Evolutionary conservation across 2,113 vertebrate genomes (phyloP), one percentile per base, ranked within the genome.

Genomic region (Hypocryptadius cinnamomeus): DNA sequence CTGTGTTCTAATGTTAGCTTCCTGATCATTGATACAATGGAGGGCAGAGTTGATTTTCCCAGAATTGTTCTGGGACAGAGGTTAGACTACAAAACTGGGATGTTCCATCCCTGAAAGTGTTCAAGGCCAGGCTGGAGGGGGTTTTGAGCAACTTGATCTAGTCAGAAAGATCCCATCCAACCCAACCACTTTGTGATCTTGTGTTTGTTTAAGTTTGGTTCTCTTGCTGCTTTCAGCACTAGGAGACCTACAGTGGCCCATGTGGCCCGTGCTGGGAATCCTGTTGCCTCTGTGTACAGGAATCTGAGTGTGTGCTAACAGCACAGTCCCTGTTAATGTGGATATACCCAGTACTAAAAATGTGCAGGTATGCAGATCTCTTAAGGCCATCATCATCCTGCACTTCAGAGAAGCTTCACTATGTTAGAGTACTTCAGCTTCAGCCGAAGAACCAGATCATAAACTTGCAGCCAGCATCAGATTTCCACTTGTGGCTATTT

Each of bases 261-360:
- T 6, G 61, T 6, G 63, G 30, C 15, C 39, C 22, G 7, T 47
- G 7, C 48, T 51, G 64, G 27, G 60, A 84, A 28, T 33, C 31
- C 8, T 44, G 11, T 10, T 68, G 40, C 40, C 37, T 70, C 48
- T 92, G 33, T 0, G 0, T 44, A 31, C 8, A 47, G 33, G 7
- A 85, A 33, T 31, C 45, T 37, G 30, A 37, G 40, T 15, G 17
- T 56, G 6, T 69, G 73, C 35, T 81, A 30, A 57, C 64, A 76
- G 37, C 61, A 69, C 5, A 31, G 7, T 16, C 57, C 30, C 35
- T 63, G 23, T 18, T 57, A 39, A 79, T 22, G 22, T 15, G 33
- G 11, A 42, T 54, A 56, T 10, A 39, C 17, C 2, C 40, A 28
- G 20, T 8, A 61, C 28, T 30, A 48, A 64, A 60, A 45, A 40